Base-by-base conservation (phyloP, 2,797 vertebrate genomes). In the Urocyon cinereoargenteus region DNA sequence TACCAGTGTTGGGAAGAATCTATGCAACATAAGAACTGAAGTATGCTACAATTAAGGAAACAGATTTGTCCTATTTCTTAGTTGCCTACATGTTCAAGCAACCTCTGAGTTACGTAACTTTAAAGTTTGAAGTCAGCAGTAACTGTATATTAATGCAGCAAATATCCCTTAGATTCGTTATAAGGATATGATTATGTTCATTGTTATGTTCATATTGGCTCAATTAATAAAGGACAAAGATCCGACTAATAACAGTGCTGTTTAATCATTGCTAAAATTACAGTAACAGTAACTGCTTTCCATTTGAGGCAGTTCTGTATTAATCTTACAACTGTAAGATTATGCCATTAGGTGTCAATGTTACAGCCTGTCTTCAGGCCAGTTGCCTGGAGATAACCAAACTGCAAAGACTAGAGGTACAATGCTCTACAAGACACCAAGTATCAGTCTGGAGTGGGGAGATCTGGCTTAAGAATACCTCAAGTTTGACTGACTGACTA, bases 191-290 rank as follows among this genome's bases (percentile, higher is more conserved):
- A 79, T 55, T 10, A 51, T 15, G 12, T 68, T 90, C 85, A 68
- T 4, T n/a, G 40, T 36, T 36, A 75, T n/a, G 40, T 45, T 45
- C 40, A 40, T 34, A 91, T 2, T 66, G 10, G 3, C 18, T 88
- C 55, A 87, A 45, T 64, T 64, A 75, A 36, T 13, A 94, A 94
- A 64, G 6, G 19, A 24, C 13, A 62, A 70, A 14, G 28, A 51
- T 34, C 66, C 79, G 45, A 89, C 45, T 24, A 85, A 85, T 21
- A 90, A 62, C 2, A 62, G 26, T 16, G 5, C 18, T 92, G 26
- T 16, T 88, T 90, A 78, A 64, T 83, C 78, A 70, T 51, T 73
- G n/a, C 21, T 79, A 83, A 92, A 81, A 64, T 70, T n/a, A 91
- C 22, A 84, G 40, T 51, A 34, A 31, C 12, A 26, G 1, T 49